A percentile compares a stretch with the other conserved stretches of the same genome.
These are phyloP conservation scores for Prenolepis imparis DNA, from an alignment of 2,888 invertebrate species.

Conservation along the genomic window DNA sequence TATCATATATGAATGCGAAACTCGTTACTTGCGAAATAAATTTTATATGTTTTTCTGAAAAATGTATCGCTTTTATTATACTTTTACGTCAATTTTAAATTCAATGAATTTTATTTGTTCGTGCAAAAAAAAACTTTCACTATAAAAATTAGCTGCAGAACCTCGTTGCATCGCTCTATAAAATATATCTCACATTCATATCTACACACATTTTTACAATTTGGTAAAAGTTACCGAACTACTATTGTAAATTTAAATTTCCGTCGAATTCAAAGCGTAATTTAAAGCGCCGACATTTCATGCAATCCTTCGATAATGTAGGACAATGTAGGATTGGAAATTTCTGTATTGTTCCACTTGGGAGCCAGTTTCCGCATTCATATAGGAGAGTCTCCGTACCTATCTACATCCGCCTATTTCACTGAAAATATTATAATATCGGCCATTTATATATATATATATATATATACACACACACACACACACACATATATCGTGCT, in stretches of 20 bases:
- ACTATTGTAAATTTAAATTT: not conserved
- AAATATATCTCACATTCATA: not conserved
- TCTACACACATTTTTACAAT: not conserved
- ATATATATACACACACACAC: not conserved
- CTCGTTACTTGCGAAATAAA: not conserved
- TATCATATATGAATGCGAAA: not conserved
- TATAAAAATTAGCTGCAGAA: slow-evolving; percentile 7
- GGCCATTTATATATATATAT: not conserved
- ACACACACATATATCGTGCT: not conserved
- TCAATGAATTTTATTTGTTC: slow-evolving; percentile 19
- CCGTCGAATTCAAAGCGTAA: not conserved
- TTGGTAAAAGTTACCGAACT: slow-evolving; percentile 8
- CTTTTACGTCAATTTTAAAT: not conserved
- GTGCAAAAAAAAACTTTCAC: not conserved
- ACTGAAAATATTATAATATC: slow-evolving; percentile 45
- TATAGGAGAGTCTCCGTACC: not conserved
- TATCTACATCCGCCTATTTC: not conserved
- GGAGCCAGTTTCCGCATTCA: not conserved
- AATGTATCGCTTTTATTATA: not conserved
- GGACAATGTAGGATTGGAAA: slow-evolving; percentile 29
- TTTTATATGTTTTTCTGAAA: not conserved
- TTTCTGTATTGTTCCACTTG: slow-evolving; percentile 3
- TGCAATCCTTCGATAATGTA: not conserved
- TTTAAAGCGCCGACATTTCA: not conserved
- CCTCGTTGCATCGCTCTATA: not conserved